These are phyloP conservation scores for Tyrophagus putrescentiae DNA, from an alignment of 1,140 invertebrate genomes.

Conservation along the genomic window DNA sequence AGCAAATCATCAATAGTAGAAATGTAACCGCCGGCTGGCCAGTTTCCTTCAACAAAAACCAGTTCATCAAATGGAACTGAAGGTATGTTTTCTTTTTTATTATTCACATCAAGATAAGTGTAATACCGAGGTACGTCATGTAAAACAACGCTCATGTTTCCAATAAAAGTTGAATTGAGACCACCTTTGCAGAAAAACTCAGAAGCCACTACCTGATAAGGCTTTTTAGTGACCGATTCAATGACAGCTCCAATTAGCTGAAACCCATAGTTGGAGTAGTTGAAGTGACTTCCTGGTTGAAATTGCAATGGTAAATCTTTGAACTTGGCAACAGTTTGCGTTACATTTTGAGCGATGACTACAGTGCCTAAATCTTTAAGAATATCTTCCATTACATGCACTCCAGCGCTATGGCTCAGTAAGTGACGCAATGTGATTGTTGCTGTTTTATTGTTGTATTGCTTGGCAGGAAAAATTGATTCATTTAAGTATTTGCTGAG, in stretches of 20 bases:
- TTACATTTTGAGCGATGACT: not conserved
- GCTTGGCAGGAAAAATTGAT: constrained; percentile 6
- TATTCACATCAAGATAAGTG: not conserved
- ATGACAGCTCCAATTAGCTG: constrained; percentile 13
- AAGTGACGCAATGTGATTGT: not conserved
- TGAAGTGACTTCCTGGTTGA: constrained; percentile 16
- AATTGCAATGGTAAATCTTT: constrained; percentile 13
- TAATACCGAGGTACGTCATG: not conserved
- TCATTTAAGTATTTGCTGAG: not conserved
- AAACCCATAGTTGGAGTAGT: constrained; percentile 21
- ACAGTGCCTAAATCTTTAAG: not conserved
- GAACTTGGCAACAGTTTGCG: not conserved
- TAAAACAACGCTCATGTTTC: not conserved
- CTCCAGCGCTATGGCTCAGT: not conserved
- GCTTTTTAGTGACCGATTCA: constrained; percentile 16
- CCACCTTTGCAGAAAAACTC: not conserved
- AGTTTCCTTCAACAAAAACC: not conserved
- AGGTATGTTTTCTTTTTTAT: not conserved
- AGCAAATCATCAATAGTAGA: constrained; percentile 18
- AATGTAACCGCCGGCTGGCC: constrained; percentile 11
- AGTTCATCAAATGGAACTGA: not conserved
- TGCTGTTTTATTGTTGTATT: constrained; percentile 4
- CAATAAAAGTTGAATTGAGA: not conserved
- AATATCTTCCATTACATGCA: not conserved
- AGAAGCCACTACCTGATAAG: constrained; percentile 1